Percentiles rank a stretch among this genome's conserved stretches.
Conservation (phyloP, 2,888 invertebrate species). For the Aphidius colemani region DNA sequence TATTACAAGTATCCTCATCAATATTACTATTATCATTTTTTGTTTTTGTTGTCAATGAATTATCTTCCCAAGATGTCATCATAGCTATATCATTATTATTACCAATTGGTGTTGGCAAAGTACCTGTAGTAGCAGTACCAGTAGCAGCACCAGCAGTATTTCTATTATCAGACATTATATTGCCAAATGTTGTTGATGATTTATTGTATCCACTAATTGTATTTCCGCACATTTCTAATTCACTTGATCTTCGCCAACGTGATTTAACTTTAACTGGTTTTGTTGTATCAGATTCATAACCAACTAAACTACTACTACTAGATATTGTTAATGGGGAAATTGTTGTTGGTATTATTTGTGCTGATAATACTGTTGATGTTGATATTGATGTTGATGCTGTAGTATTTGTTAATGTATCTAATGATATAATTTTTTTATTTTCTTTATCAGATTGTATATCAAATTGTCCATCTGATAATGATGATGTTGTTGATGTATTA, state of each 20-base stretch:
- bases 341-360: slow-evolving; percentile 23
- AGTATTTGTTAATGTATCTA: slow-evolving; percentile 41
- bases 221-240: slow-evolving; percentile 68
- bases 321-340: too few relatives aligned
- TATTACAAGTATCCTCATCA: too few relatives aligned
- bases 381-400: slow-evolving; percentile 37
- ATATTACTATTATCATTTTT: background rate
- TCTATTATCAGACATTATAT: too few relatives aligned
- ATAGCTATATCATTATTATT: too few relatives aligned
- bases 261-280: slow-evolving; percentile 82
- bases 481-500: too few relatives aligned
- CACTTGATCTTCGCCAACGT: slow-evolving; percentile 77
- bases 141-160: slow-evolving; percentile 44
- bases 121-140: slow-evolving; percentile 53
- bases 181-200: too few relatives aligned
- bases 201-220: slow-evolving; percentile 31
- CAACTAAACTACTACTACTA: slow-evolving; percentile 16
- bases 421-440: slow-evolving; percentile 43
- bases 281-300: slow-evolving; percentile 56
- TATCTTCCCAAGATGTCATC: too few relatives aligned
- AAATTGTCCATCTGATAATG: slow-evolving; percentile 27
- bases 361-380: slow-evolving; percentile 13
- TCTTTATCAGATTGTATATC: slow-evolving; percentile 54
- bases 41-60: slow-evolving; percentile 25
- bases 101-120: slow-evolving; percentile 27